Conservation (phyloP, 2,797 vertebrate genomes). For the Novumbra hubbsi region DNA sequence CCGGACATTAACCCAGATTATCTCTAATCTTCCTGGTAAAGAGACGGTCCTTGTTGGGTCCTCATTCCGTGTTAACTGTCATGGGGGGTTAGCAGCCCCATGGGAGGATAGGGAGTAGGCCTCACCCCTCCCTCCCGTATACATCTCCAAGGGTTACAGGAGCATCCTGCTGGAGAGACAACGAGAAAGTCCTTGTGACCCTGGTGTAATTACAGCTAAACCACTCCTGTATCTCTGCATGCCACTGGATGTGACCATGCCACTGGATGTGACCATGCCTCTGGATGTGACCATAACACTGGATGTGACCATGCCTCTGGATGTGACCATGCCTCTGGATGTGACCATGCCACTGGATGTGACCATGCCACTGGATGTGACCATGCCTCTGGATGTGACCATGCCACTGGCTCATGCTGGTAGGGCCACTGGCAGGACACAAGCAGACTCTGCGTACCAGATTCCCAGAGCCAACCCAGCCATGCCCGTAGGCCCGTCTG, state of each 20-base stretch:
- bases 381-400: neutral
- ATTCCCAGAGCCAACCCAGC: neutral
- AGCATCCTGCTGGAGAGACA: neutral
- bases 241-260: neutral
- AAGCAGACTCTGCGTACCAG: neutral
- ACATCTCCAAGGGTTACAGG: neutral
- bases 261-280: neutral
- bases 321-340: neutral
- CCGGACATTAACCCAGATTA: conserved; percentile 46
- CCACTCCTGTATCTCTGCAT: neutral
- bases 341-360: neutral
- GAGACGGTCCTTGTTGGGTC: conserved; percentile 13
- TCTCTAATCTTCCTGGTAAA: conserved; percentile 46
- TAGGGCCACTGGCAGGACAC: neutral
- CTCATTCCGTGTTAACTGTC: conserved; percentile 6
- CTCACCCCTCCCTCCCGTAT: neutral
- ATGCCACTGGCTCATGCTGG: neutral
- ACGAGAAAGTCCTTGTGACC: too few species aligned
- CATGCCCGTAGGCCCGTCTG: neutral
- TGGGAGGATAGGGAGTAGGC: neutral
- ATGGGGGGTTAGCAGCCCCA: neutral
- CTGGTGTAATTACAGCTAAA: neutral
- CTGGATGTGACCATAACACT: too few species aligned
- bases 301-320: neutral
- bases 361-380: neutral